Conservation (phyloP, 2,797 vertebrate genomes). For the Cyclopterus lumpus region DNA sequence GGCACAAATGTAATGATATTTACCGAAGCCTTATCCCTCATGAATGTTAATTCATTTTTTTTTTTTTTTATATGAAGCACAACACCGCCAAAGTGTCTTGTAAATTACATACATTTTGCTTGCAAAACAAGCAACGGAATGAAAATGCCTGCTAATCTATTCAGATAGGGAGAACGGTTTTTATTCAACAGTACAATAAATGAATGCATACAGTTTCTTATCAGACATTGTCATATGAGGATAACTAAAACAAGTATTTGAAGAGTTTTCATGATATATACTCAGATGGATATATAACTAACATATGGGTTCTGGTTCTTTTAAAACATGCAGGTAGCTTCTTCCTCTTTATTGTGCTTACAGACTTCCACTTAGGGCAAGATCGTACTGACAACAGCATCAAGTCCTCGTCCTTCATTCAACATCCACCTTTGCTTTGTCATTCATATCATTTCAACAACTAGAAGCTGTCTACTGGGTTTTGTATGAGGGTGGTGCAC, state of each 20-base stretch:
- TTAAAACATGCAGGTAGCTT: slow-evolving; percentile 73
- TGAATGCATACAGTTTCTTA: slow-evolving; percentile 82
- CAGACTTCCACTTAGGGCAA: slow-evolving; percentile 52
- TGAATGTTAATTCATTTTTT: neutral
- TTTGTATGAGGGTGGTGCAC: slow-evolving; percentile 52
- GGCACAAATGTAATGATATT: neutral
- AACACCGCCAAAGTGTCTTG: slow-evolving; percentile 3
- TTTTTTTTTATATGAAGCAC: neutral
- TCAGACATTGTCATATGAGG: slow-evolving; percentile 70
- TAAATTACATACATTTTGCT: neutral
- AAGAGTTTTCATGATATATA: slow-evolving; percentile 52
- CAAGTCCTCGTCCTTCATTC: slow-evolving; percentile 71
- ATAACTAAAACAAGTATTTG: slow-evolving; percentile 71
- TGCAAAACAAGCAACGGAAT: neutral
- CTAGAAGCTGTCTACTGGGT: slow-evolving; percentile 67
- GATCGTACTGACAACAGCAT: slow-evolving; percentile 36
- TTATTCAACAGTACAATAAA: slow-evolving; percentile 89
- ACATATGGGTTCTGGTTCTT: slow-evolving; percentile 51
- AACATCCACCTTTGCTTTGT: slow-evolving; percentile 45
- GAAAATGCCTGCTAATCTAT: neutral
- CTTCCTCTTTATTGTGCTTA: slow-evolving; percentile 72
- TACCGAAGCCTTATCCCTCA: neutral
- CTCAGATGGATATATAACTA: slow-evolving; percentile 66
- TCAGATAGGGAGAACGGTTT: slow-evolving; percentile 79
- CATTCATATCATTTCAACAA: slow-evolving; percentile 69